These are phyloP conservation scores for Fulica atra DNA, from an alignment of 2,113 vertebrate species.

Conservation along the genomic window DNA sequence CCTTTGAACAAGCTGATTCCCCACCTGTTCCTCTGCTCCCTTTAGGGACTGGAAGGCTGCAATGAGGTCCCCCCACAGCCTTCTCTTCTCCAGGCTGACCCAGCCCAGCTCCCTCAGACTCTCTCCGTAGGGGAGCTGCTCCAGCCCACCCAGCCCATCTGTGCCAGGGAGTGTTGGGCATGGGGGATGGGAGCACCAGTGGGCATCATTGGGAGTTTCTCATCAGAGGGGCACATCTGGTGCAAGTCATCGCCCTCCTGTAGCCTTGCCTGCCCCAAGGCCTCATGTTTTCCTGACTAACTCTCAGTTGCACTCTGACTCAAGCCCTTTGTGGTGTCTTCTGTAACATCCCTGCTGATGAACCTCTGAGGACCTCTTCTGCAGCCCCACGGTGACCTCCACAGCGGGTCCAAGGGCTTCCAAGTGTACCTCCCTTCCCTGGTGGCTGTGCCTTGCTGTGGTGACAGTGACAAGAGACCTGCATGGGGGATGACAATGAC, in stretches of 20 bases:
- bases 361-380: not conserved
- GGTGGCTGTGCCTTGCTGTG: not conserved
- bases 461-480: not conserved
- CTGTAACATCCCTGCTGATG: not conserved
- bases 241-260: not conserved
- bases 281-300: not conserved
- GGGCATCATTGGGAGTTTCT: not conserved
- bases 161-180: accelerated
- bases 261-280: not conserved
- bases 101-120: no score
- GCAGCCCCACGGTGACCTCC: not conserved
- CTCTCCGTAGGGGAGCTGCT: no score
- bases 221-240: not conserved
- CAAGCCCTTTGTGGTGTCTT: not conserved
- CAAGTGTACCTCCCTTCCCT: not conserved
- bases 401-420: not conserved
- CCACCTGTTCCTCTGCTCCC: no score
- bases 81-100: no score
- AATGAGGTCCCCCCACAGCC: no score
- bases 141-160: accelerated
- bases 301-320: not conserved
- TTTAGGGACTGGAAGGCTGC: no score
- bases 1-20: no score
- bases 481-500: not conserved
- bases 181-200: not conserved